Evolutionary conservation across 1,140 invertebrate species (phyloP).

Genomic region (Drosophila littoralis): DNA sequence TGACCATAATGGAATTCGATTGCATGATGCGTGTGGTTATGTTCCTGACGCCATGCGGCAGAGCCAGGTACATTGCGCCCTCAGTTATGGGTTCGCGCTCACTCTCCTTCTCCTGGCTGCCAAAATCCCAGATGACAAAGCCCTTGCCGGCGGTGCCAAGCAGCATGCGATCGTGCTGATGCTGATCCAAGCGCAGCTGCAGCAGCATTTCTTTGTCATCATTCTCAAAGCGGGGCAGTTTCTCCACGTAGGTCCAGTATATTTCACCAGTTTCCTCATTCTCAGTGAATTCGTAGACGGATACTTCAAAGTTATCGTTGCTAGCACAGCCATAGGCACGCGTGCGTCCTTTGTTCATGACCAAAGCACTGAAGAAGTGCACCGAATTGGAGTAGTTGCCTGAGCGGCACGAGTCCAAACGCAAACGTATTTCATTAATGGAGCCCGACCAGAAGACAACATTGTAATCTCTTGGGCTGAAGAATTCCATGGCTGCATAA

Average conservation of each 20-base stretch:
- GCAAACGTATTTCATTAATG: constrained; percentile 89
- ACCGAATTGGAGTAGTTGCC: constrained; percentile 87
- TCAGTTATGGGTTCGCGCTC: constrained; percentile 61
- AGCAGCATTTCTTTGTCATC: constrained; percentile 91
- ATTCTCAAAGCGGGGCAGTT: constrained; percentile 87
- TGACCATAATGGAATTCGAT: constrained; percentile 96
- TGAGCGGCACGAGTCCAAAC: constrained; percentile 87
- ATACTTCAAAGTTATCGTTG: constrained; percentile 86
- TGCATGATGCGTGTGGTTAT: constrained; percentile 95
- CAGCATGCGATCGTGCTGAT: constrained; percentile 89
- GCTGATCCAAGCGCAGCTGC: constrained; percentile 92
- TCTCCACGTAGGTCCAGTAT: constrained; percentile 87
- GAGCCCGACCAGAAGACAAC: constrained; percentile 92
- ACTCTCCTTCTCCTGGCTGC: constrained; percentile 52
- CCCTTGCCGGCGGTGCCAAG: constrained; percentile 93
- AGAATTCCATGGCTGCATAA: constrained; percentile 89
- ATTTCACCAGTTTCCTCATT: constrained; percentile 85
- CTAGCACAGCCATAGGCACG: constrained; percentile 87
- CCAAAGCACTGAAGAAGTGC: constrained; percentile 91
- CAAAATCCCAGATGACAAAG: constrained; percentile 90
- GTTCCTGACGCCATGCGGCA: constrained; percentile 96
- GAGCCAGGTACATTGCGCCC: constrained; percentile 88
- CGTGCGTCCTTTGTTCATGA: constrained; percentile 86
- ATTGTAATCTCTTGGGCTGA: constrained; percentile 89
- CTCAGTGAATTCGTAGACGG: constrained; percentile 61